Evolutionary conservation across 2,797 vertebrate genomes (phyloP).

Genomic region (Nannoperca australis): DNA sequence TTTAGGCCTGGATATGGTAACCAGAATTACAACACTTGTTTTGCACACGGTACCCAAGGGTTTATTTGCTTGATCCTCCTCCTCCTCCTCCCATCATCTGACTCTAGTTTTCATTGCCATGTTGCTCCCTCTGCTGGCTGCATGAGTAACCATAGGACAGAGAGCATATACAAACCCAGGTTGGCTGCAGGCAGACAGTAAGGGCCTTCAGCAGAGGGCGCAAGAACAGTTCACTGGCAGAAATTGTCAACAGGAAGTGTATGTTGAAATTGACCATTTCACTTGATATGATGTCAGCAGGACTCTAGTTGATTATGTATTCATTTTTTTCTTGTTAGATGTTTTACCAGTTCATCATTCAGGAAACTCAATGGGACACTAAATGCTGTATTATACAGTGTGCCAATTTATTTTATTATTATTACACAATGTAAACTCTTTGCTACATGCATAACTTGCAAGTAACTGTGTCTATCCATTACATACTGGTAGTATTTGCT

Average conservation of each 20-base stretch:
- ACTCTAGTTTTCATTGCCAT: slow-evolving; percentile 78
- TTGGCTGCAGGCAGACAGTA: not conserved
- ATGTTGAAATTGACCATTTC: slow-evolving; percentile 27
- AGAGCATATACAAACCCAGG: not conserved
- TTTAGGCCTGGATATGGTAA: slow-evolving; percentile 68
- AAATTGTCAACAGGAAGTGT: slow-evolving; percentile 72
- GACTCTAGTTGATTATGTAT: not conserved
- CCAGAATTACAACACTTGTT: slow-evolving; percentile 76
- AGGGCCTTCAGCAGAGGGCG: slow-evolving; percentile 65
- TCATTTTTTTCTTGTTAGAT: not conserved
- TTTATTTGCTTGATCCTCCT: slow-evolving; percentile 73
- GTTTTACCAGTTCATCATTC: not conserved
- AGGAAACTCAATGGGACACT: not conserved
- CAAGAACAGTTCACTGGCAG: slow-evolving; percentile 25
- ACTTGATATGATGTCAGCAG: slow-evolving; percentile 29
- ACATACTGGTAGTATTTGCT: not conserved
- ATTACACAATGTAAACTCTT: slow-evolving; percentile 2
- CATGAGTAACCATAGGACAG: not conserved
- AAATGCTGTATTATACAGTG: not conserved
- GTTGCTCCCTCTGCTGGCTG: slow-evolving; percentile 79
- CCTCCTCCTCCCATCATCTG: slow-evolving; percentile 76
- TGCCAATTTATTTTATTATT: not conserved
- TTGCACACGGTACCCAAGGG: slow-evolving; percentile 79
- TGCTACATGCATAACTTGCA: slow-evolving; percentile 6
- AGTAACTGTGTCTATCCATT: not conserved